Evolutionary conservation across 2,888 invertebrate species (phyloP).

Genomic region (Serrognathus titanus): DNA sequence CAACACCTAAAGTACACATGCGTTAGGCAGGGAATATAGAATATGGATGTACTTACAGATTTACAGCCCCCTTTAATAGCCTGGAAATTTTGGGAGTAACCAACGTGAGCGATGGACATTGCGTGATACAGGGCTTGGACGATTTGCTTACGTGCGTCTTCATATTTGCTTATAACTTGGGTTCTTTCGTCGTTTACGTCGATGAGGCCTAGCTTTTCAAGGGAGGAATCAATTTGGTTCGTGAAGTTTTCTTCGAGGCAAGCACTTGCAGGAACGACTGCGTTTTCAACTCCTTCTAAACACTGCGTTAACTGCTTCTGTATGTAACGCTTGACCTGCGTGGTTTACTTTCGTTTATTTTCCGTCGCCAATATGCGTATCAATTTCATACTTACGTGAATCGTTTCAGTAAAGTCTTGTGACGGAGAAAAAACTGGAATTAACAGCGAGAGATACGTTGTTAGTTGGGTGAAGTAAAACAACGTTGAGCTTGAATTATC

Average conservation of each 20-base stretch:
- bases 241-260: conserved; percentile 28
- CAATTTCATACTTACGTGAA: no score
- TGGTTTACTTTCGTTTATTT: no score
- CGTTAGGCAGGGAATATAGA: neutral
- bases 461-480: no score
- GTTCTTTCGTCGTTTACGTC: conserved; percentile 25
- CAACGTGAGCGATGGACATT: conserved; percentile 46
- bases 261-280: no score
- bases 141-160: conserved; percentile 29
- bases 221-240: conserved; percentile 40
- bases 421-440: no score
- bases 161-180: conserved; percentile 17
- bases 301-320: no score
- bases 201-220: conserved; percentile 38
- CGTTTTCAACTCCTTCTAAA: no score
- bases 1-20: conserved; percentile 48
- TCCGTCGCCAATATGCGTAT: no score
- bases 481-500: no score
- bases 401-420: no score
- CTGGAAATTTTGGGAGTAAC: conserved; percentile 38
- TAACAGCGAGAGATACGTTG: no score
- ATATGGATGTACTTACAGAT: conserved; percentile 47
- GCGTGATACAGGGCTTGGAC: conserved; percentile 46
- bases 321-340: no score
- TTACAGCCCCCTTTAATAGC: conserved; percentile 55